phyloP scores from a whole-genome alignment of 2,113 vertebrate species.

The Syngnathus scovelli region DNA sequence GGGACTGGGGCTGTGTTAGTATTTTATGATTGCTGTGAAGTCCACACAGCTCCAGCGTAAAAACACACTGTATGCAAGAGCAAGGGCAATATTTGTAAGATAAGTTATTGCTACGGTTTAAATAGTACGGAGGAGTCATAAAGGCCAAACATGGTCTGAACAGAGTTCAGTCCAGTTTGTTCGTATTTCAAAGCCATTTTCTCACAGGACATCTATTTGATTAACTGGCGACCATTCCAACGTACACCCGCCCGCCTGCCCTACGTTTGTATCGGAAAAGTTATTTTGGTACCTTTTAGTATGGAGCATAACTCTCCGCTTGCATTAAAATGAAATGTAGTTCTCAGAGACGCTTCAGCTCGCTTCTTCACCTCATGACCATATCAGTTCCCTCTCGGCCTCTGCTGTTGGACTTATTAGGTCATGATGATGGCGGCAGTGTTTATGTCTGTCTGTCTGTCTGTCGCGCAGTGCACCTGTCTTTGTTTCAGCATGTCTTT shows the following conservation, averaged over 20 bases:
- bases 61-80: constrained; percentile 11
- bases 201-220: too few species aligned
- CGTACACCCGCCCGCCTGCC: too few species aligned
- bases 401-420: constrained; percentile 57
- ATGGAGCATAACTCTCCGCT: background rate
- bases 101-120: constrained; percentile 3
- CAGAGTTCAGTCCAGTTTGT: background rate
- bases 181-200: background rate
- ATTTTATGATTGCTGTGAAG: constrained; percentile 59
- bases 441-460: constrained; percentile 41
- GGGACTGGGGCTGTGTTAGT: background rate
- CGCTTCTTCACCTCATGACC: constrained; percentile 47
- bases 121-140: background rate
- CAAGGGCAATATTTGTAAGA: constrained; percentile 2
- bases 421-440: constrained; percentile 46
- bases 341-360: constrained; percentile 26
- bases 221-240: too few species aligned
- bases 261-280: background rate
- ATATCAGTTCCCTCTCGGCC: constrained; percentile 32
- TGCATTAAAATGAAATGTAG: constrained; percentile 20
- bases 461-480: constrained; percentile 34
- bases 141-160: background rate
- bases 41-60: constrained; percentile 21
- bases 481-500: constrained; percentile 32
- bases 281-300: background rate